Evolutionary conservation across 1,140 invertebrate genomes (phyloP), one percentile per base, ranked within the genome.

Genomic region (Sycobia sp.): DNA sequence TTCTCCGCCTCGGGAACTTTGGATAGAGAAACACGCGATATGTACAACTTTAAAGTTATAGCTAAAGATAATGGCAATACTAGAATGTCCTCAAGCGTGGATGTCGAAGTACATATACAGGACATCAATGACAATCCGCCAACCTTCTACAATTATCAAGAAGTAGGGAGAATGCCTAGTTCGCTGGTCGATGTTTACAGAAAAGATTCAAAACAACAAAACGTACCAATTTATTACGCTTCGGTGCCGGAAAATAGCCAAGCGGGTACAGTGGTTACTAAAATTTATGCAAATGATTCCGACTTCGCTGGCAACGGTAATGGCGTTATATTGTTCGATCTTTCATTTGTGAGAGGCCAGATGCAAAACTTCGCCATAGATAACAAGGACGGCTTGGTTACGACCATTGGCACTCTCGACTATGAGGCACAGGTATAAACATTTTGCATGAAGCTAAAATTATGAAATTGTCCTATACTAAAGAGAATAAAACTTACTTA

Each of bases 301-400:
- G 94, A 96, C 75, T 91, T 90, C 70, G 82, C 87, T 27, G 89
- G 88, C 0, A 94, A 95, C 72, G 92, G 92, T 39, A 93, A 93
- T 71, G 91, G 91, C 0, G 72, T 92, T n/a, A 85, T 93, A 2
- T 72, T 92, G 0, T 93, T 89, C 67, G 88, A 90, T 65, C 83
- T 92, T 41, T 84, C 82, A 4, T 82, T 86, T 44, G 78, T 83
- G 47, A 86, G 86, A 69, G 86, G 87, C 22, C 76, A 84, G 41
- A 73, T 83, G 14, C 89, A 88, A 57, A 78, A 90, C n/a, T 93
- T 93, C 71, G 77, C 86, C 18, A 90, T 93, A 39, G 91, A 93
- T 71, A 90, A 88, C 0, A 89, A 91, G 67, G 91, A 94, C 63
- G 93, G 92, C 13, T 84, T 88, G 1, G 85, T 95, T 4, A 91